Evolutionary conservation across 2,797 vertebrate genomes (phyloP).

Genomic region (Malacoraja senta): DNA sequence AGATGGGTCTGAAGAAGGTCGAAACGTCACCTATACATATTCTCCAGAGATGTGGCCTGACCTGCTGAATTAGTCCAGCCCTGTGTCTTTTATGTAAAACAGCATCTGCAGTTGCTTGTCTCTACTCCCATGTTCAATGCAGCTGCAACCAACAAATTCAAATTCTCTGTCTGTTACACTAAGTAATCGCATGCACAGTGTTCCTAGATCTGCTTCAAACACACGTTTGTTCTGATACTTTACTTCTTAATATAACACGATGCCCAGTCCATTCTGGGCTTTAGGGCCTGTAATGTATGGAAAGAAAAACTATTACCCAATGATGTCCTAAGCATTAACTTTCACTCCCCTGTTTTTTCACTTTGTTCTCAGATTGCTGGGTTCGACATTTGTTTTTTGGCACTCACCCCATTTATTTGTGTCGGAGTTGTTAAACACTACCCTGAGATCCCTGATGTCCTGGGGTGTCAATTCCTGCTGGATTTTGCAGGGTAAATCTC

Average conservation of each 20-base stretch:
- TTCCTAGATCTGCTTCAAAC: not conserved
- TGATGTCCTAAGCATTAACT: no score
- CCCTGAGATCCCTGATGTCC: constrained; percentile 5
- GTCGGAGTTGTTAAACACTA: not conserved
- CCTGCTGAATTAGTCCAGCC: no score
- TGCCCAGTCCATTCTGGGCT: not conserved
- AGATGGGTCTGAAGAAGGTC: no score
- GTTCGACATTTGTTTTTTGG: no score
- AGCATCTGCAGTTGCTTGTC: no score
- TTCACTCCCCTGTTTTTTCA: not conserved
- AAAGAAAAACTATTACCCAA: not conserved
- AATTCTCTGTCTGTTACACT: not conserved
- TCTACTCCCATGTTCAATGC: not conserved
- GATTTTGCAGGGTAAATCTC: not conserved
- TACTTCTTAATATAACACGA: not conserved
- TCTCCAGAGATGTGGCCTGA: no score
- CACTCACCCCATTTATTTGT: not conserved
- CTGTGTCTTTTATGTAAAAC: no score
- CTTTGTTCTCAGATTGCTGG: no score
- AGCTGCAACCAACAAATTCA: not conserved
- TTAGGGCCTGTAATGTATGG: not conserved
- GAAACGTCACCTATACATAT: no score
- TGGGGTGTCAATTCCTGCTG: not conserved
- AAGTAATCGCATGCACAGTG: not conserved
- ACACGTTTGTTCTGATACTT: not conserved